Evolutionary conservation across 2,888 invertebrate genomes (phyloP), one percentile per base, ranked within the genome.

Genomic region (Prionchulus punctatus): DNA sequence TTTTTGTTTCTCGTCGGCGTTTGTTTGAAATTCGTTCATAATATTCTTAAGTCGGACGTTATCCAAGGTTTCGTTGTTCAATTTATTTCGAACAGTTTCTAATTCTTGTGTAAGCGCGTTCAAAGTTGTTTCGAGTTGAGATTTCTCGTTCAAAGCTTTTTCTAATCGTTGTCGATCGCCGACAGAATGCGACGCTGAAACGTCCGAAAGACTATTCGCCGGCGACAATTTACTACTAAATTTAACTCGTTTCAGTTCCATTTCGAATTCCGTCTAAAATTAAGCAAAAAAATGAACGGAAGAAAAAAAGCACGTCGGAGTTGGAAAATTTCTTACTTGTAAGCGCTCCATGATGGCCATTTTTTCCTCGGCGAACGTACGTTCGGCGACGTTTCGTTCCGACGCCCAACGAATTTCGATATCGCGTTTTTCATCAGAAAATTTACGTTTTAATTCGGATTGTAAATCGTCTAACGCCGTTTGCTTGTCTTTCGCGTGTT

Each of bases 321-420:
- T 27, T 3, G 7, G 7, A 23, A 50, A 7, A 23, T 15, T 30
- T 31, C n/a, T 25, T 21, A 61, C 62, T 56, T 63, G 63, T 42
- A 63, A 53, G 23, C 62, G 55, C 43, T 52, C 59, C 63, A 63
- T 63, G 58, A 62, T 49, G 47, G 60, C 59, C 63, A 62, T 62
- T 56, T 61, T 63, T 56, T 63, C 61, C 27, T 61, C 62, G 2
- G 63, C 63, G 30, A 63, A 63, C 15, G 28, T 47, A 23, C 60
- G 31, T 45, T 63, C 63, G 55, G 59, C n/a, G 7, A 18, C 30
- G 51, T 60, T 60, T 30, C 57, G 57, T 55, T 62, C 63, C 7
- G 57, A 49, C 12, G 43, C 45, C 36, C 43, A 56, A 31, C 42
- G 2, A 42, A 56, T 51, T 42, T 56, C 51, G 31, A 54, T 7